These are phyloP conservation scores for Lysandra bellargus DNA, from an alignment of 2,888 invertebrate genomes.

Conservation along the genomic window DNA sequence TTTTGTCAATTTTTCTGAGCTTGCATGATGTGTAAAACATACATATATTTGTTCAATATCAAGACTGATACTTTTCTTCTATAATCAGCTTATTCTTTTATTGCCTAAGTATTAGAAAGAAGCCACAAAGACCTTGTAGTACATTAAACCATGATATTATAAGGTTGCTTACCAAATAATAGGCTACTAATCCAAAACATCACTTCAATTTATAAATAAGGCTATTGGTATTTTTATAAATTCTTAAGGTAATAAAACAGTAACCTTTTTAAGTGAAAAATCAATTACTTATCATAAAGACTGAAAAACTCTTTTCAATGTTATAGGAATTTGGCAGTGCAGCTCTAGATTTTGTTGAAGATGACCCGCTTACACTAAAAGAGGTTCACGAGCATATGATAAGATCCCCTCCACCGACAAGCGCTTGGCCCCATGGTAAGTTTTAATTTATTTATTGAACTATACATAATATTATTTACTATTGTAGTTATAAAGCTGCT, in stretches of 20 bases:
- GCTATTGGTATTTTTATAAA: background rate
- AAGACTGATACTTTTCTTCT: background rate
- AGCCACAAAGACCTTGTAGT: background rate
- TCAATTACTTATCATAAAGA: background rate
- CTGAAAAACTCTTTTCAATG: background rate
- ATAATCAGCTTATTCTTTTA: background rate
- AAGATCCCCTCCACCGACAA: constrained; percentile 89
- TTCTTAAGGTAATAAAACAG: background rate
- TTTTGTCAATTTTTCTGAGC: too few relatives aligned
- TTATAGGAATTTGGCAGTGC: constrained; percentile 76
- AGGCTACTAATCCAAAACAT: background rate
- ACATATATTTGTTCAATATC: background rate
- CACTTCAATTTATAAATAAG: background rate
- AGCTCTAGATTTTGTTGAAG: constrained; percentile 77
- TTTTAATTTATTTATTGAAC: background rate
- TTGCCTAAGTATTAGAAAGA: background rate
- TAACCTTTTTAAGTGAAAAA: too few relatives aligned
- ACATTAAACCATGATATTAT: background rate
- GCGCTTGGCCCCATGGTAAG: constrained; percentile 83
- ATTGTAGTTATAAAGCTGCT: background rate
- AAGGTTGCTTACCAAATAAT: background rate
- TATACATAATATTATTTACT: background rate
- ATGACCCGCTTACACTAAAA: constrained; percentile 86
- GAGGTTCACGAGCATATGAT: constrained; percentile 92
- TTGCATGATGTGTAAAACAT: background rate